Base-by-base conservation (phyloP, 2,888 invertebrate genomes). In the Drosophila macrospina region DNA sequence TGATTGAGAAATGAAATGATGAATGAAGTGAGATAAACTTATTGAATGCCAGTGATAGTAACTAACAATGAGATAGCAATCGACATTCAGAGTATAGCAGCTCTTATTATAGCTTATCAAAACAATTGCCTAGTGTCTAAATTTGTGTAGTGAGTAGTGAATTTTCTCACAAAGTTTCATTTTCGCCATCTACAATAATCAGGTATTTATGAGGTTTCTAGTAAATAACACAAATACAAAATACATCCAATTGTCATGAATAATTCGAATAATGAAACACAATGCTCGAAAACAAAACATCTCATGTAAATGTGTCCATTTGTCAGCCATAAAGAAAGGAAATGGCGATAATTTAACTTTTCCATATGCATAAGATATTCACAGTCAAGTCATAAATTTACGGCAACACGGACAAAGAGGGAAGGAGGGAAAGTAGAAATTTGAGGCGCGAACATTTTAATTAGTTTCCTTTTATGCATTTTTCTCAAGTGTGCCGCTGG, bases 381-480 rank as follows among this genome's bases (percentile, higher is more conserved):
- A 59, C 56, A 16, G 42, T 20, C 20, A 36, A 24, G 75, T 41
- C 63, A 78, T 74, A 86, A 85, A 81, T 88, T 69, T n/a, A 47
- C n/a, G 4, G 32, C 47, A 11, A 20, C 32, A 32, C 30, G 15
- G 30, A 5, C 30, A 80, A 63, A 54, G 62, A 50, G 50, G 37
- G 44, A 50, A 13, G 47, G 41, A 61, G 39, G 47, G 16, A n/a
- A 15, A 45, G 61, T 57, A 66, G 84, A 85, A 88, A 85, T 84
- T 86, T 69, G 89, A 85, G 86, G 90, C 88, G 86, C 90, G 82
- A 90, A 90, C 89, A 85, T 88, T 89, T 91, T 90, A 90, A 90
- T 90, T 91, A 91, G 89, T 84, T 90, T 81, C 85, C 80, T 78
- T 78, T 85, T 77, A 83, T 78, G 75, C 80, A 67, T 66, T 68